Conservation (phyloP, 2,888 invertebrate genomes). For the Scaptomyza polygonia region DNA sequence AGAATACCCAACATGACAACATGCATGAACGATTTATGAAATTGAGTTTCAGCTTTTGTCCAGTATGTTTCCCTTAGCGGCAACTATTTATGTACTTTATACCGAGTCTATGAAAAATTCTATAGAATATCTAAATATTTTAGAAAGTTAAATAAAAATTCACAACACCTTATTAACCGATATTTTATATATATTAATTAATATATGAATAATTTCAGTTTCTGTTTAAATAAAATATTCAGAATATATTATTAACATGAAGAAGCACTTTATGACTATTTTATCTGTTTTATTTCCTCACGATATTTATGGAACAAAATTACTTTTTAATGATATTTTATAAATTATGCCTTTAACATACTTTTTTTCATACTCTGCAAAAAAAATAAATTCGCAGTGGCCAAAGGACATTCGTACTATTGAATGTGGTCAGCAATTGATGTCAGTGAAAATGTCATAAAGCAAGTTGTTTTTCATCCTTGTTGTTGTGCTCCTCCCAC, state of each 20-base stretch:
- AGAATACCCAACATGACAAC: conserved; percentile 17
- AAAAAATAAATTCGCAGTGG: conserved; percentile 14
- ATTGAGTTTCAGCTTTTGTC: conserved; percentile 64
- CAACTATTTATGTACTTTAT: conserved; percentile 20
- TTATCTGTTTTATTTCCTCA: background rate
- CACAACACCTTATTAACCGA: background rate
- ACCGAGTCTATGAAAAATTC: conserved; percentile 7
- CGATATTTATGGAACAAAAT: background rate
- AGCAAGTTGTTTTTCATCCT: conserved; percentile 37
- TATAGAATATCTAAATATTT: conserved; percentile 11
- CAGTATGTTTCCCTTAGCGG: conserved; percentile 15
- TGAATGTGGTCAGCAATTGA: conserved; percentile 42
- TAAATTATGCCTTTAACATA: background rate
- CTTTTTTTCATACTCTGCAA: background rate
- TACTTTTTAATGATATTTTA: background rate
- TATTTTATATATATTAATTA: too few relatives aligned
- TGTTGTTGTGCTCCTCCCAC: background rate
- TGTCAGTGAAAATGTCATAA: conserved; percentile 55
- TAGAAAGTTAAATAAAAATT: background rate
- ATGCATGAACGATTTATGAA: conserved; percentile 64
- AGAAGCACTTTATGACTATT: too few relatives aligned
- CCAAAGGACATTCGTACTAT: conserved; percentile 13
- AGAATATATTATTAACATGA: too few relatives aligned
- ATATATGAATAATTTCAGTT: too few relatives aligned
- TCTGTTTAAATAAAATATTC: too few relatives aligned